These are phyloP conservation scores for Zaprionus africanus DNA, from an alignment of 1,140 invertebrate species.

Conservation along the genomic window DNA sequence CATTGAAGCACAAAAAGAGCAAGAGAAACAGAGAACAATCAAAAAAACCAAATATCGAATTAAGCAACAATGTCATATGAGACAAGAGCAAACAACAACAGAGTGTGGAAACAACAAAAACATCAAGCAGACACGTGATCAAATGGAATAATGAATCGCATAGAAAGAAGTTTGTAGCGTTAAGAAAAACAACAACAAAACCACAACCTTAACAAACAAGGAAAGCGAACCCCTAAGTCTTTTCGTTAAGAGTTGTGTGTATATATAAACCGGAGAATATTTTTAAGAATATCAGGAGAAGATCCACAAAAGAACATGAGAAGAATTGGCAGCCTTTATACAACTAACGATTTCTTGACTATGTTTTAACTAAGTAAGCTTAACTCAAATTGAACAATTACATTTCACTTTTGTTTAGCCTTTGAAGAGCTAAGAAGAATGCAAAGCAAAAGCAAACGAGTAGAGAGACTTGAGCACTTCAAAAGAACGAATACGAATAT, in stretches of 20 bases:
- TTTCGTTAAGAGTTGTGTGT: constrained; percentile 48
- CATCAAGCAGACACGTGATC: constrained; percentile 65
- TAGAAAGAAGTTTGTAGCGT: constrained; percentile 56
- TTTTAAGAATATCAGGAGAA: constrained; percentile 51
- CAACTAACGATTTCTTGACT: constrained; percentile 52
- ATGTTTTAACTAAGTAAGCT: constrained; percentile 47
- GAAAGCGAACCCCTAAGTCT: constrained; percentile 32
- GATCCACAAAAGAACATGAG: constrained; percentile 19
- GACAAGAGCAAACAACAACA: constrained; percentile 8
- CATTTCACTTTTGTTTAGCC: constrained; percentile 50
- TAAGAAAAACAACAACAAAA: constrained; percentile 36
- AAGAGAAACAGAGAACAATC: constrained; percentile 7
- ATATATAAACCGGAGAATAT: constrained; percentile 50
- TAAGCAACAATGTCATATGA: constrained; percentile 53
- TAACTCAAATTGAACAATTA: constrained; percentile 22
- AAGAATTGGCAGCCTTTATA: constrained; percentile 63
- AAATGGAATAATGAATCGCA: constrained; percentile 49
- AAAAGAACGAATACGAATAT: constrained; percentile 30
- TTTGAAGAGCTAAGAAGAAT: constrained; percentile 34
- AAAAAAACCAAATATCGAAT: constrained; percentile 59
- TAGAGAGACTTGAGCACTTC: constrained; percentile 78
- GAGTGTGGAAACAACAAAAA: constrained; percentile 1
- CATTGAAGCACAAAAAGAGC: constrained; percentile 45
- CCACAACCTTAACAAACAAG: constrained; percentile 25
- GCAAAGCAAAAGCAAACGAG: constrained; percentile 27